These are phyloP conservation scores for Centropus bengalensis DNA, from an alignment of 2,113 vertebrate genomes.

Conservation along the genomic window DNA sequence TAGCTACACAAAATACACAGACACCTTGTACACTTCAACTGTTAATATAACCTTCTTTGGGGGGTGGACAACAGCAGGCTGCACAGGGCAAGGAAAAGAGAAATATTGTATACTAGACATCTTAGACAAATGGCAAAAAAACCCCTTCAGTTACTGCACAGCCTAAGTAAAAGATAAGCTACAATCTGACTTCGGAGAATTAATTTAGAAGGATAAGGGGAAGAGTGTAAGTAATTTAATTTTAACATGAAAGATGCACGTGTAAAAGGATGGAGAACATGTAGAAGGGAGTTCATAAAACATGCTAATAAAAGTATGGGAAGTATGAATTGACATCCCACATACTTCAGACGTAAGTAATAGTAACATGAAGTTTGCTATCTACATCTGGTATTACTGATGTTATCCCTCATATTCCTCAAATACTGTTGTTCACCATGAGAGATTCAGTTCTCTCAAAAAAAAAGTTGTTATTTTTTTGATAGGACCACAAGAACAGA, in stretches of 20 bases:
- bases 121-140: slow-evolving; percentile 60
- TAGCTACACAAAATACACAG: slow-evolving; percentile 82
- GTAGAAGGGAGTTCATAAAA: slow-evolving; percentile 55
- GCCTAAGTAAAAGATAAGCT: slow-evolving; percentile 69
- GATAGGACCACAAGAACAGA: slow-evolving; percentile 67
- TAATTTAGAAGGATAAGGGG: slow-evolving; percentile 67
- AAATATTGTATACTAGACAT: slow-evolving; percentile 70
- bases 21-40: slow-evolving; percentile 79
- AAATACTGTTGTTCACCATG: slow-evolving; percentile 17
- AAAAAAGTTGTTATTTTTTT: slow-evolving; percentile 30
- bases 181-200: slow-evolving; percentile 70
- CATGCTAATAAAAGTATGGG: slow-evolving; percentile 62
- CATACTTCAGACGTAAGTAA: slow-evolving; percentile 46
- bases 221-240: slow-evolving; percentile 67
- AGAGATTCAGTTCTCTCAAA: slow-evolving; percentile 52
- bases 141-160: slow-evolving; percentile 55
- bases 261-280: slow-evolving; percentile 62
- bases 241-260: slow-evolving; percentile 65
- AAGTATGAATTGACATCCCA: slow-evolving; percentile 58
- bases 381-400: slow-evolving; percentile 54
- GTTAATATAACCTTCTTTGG: slow-evolving; percentile 72
- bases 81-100: slow-evolving; percentile 70
- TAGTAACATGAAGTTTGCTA: slow-evolving; percentile 59
- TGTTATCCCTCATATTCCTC: slow-evolving; percentile 58
- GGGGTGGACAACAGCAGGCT: slow-evolving; percentile 65